Percentiles rank a stretch among this genome's conserved stretches.
phyloP scores from a whole-genome alignment of 2,888 invertebrate species.

The Xanthorhoe designata region DNA sequence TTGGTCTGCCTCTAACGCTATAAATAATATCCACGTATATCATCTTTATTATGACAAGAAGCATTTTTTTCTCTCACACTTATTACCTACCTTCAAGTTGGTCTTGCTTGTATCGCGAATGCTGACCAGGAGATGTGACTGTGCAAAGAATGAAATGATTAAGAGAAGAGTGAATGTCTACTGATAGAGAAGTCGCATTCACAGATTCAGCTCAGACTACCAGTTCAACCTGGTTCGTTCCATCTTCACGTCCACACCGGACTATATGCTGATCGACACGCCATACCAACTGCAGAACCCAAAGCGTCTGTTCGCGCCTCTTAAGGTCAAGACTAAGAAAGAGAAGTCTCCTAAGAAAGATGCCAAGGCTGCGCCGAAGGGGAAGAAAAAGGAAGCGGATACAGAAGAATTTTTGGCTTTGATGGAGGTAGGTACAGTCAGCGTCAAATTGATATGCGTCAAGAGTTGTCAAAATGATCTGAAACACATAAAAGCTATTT shows the following conservation, averaged over 20 bases:
- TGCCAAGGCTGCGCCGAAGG: constrained; percentile 48
- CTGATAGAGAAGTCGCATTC: too few relatives aligned
- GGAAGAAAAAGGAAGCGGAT: constrained; percentile 63
- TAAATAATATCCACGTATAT: too few relatives aligned
- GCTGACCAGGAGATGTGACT: too few relatives aligned
- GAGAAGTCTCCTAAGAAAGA: constrained; percentile 63
- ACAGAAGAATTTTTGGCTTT: constrained; percentile 66
- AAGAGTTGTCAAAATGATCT: too few relatives aligned
- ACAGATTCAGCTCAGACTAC: constrained; percentile 76
- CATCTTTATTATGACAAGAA: too few relatives aligned
- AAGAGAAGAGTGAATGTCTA: too few relatives aligned
- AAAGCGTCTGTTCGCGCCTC: constrained; percentile 58
- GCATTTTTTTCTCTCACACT: too few relatives aligned
- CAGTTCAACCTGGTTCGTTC: constrained; percentile 74
- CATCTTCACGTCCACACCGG: constrained; percentile 71
- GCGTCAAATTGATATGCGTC: neutral
- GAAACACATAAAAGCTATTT: too few relatives aligned
- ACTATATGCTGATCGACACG: constrained; percentile 63
- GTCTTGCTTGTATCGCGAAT: too few relatives aligned
- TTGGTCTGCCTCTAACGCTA: too few relatives aligned
- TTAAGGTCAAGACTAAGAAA: constrained; percentile 61
- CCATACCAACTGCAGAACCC: constrained; percentile 69
- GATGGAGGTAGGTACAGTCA: constrained; percentile 64
- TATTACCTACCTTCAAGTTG: too few relatives aligned
- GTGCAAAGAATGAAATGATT: too few relatives aligned